Base-by-base conservation (phyloP, 2,797 vertebrate genomes). In the Sebastes elongatus region DNA sequence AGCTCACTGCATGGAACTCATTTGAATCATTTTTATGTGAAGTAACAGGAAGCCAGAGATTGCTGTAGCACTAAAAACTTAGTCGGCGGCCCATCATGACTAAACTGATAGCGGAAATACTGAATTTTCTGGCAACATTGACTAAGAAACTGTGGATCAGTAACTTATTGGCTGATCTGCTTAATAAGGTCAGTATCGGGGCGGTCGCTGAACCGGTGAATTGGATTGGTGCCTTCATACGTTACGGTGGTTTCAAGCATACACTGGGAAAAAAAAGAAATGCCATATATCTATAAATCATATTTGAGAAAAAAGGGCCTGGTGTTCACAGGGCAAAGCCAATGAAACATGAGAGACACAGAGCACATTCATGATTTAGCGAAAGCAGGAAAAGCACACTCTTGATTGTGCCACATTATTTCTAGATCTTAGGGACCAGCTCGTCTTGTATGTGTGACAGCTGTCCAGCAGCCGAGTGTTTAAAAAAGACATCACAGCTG, bases 361-460 rank as follows among this genome's bases (percentile, higher is more conserved):
- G 23, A 65, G 9, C 23, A 60, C 60, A 72, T 70, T 64, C 23
- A 69, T 71, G 68, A 82, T 84, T 88, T 76, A 81, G 74, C 73
- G 4, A 32, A 71, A 71, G 52, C 35, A 32, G 22, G 23, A 18
- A 52, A 32, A 46, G 53, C 11, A 11, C 42, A 6, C 35, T 67
- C 32, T 53, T 77, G 4, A 76, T 49, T 77, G 69, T 71, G 75
- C 74, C 49, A 78, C 65, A 69, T 67, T 22, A 77, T 57, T 57
- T 65, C 35, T 27, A 30, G 52, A 66, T 84, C 62, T 63, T 9
- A 56, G 59, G 7, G 64, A 74, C 57, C 28, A 13, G 66, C 63
- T 60, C 4, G 49, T 20, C 46, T 49, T 49, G 18, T 30, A 42
- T 22, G 23, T 63, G 66, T 67, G 78, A 76, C 80, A 61, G 75